These are phyloP conservation scores for Platichthys flesus DNA, from an alignment of 2,113 vertebrate species.

Conservation along the genomic window DNA sequence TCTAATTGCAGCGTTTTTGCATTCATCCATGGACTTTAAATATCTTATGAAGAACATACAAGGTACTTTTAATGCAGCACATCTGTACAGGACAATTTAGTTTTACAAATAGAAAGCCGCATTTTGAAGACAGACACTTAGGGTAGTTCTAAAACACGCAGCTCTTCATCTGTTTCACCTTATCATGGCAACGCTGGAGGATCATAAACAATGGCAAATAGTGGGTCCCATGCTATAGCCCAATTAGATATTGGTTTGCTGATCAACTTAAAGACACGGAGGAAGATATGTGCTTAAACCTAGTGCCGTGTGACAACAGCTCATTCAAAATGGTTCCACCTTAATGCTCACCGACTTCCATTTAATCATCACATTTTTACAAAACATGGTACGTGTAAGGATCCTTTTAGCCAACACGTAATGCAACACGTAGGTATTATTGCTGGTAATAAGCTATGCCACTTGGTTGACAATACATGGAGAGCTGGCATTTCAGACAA, in stretches of 20 bases:
- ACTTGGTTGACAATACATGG: slow-evolving; percentile 70
- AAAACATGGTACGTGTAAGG: not conserved
- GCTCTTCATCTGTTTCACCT: slow-evolving; percentile 11
- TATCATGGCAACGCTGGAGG: slow-evolving; percentile 13
- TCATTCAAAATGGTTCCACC: not conserved
- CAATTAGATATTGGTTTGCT: not conserved
- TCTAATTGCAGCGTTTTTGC: no score
- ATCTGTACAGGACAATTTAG: slow-evolving; percentile 11
- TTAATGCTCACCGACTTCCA: not conserved
- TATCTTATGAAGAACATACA: not conserved
- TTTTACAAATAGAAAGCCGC: slow-evolving; percentile 33
- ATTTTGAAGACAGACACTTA: slow-evolving; percentile 4
- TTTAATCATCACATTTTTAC: not conserved
- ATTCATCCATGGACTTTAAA: not conserved
- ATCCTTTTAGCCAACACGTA: not conserved
- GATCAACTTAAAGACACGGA: not conserved
- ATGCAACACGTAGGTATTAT: slow-evolving; percentile 54
- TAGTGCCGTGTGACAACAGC: not conserved
- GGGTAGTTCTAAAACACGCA: not conserved
- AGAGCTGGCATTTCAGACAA: slow-evolving; percentile 67
- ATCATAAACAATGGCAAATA: slow-evolving; percentile 21
- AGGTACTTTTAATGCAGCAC: slow-evolving; percentile 18
- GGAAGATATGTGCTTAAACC: not conserved
- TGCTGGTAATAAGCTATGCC: slow-evolving; percentile 66
- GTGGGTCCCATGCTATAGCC: not conserved